Evolutionary conservation across 2,797 vertebrate genomes (phyloP).

Genomic region (Echeneis naucrates): DNA sequence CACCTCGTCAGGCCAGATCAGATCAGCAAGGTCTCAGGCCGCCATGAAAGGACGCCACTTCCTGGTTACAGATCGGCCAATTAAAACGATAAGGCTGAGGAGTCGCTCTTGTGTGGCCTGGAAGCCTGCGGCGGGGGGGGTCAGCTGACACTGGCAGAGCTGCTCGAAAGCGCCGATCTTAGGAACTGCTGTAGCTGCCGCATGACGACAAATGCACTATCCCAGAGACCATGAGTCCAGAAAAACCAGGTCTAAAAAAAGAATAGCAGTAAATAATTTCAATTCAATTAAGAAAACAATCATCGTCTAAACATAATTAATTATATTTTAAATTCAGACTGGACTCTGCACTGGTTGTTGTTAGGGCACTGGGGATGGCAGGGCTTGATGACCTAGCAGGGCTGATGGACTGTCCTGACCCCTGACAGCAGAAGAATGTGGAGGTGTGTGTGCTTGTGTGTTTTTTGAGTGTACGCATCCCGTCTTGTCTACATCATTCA

Average conservation of each 20-base stretch:
- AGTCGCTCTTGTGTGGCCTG: slow-evolving; percentile 40
- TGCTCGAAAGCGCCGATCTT: slow-evolving; percentile 37
- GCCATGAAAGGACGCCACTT: slow-evolving; percentile 40
- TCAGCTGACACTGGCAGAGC: slow-evolving; percentile 75
- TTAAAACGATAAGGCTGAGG: slow-evolving; percentile 63
- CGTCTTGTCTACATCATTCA: no score
- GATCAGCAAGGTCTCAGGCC: slow-evolving; percentile 37
- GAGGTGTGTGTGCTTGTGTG: no score
- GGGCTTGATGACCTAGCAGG: background rate
- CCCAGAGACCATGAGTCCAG: background rate
- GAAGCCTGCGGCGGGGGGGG: slow-evolving; percentile 50
- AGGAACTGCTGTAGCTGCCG: slow-evolving; percentile 20
- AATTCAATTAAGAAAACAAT: no score
- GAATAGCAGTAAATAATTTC: no score
- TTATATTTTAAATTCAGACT: no score
- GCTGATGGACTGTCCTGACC: background rate
- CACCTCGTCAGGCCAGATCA: slow-evolving; percentile 40
- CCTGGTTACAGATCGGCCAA: slow-evolving; percentile 61
- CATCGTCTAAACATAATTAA: background rate
- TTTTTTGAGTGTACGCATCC: no score
- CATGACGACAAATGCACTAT: background rate
- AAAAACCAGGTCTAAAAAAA: no score
- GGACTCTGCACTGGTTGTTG: slow-evolving; percentile 6
- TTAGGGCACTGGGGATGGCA: background rate
- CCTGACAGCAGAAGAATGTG: slow-evolving; percentile 89